Conservation (phyloP, 2,797 vertebrate genomes). For the Sylvilagus floridanus region DNA sequence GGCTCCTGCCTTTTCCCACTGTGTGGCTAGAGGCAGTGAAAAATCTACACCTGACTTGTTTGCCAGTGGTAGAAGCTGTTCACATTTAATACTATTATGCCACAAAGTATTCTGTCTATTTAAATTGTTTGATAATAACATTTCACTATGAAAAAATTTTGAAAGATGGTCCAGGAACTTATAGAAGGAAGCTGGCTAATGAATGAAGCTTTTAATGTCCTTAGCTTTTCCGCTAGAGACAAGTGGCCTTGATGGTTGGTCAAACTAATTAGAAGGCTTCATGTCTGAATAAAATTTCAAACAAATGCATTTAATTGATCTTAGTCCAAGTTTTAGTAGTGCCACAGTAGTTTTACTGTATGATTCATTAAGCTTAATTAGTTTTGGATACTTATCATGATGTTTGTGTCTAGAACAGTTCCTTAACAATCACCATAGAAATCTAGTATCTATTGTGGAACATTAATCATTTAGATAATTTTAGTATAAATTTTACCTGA, state of each 20-base stretch:
- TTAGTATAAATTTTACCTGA: constrained; percentile 26
- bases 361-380: constrained; percentile 58
- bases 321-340: constrained; percentile 63
- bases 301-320: constrained; percentile 67
- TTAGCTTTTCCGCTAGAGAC: constrained; percentile 21
- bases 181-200: neutral
- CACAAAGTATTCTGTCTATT: neutral
- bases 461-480: constrained; percentile 34
- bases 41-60: constrained; percentile 53
- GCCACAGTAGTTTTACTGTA: neutral
- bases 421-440: constrained; percentile 36
- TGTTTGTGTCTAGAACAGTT: constrained; percentile 18
- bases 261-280: constrained; percentile 53
- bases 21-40: constrained; percentile 63
- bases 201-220: constrained; percentile 1
- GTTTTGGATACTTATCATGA: constrained; percentile 24
- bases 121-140: constrained; percentile 17
- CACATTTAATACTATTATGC: neutral
- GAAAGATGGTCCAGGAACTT: neutral
- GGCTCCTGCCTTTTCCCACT: constrained; percentile 68
- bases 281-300: constrained; percentile 62
- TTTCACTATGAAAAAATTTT: constrained; percentile 45
- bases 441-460: constrained; percentile 33
- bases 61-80: neutral
- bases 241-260: constrained; percentile 41